A percentile compares a stretch with the other conserved stretches of the same genome.
Evolutionary conservation across 2,797 vertebrate genomes (phyloP).

Genomic region (Tarsius wallacei): DNA sequence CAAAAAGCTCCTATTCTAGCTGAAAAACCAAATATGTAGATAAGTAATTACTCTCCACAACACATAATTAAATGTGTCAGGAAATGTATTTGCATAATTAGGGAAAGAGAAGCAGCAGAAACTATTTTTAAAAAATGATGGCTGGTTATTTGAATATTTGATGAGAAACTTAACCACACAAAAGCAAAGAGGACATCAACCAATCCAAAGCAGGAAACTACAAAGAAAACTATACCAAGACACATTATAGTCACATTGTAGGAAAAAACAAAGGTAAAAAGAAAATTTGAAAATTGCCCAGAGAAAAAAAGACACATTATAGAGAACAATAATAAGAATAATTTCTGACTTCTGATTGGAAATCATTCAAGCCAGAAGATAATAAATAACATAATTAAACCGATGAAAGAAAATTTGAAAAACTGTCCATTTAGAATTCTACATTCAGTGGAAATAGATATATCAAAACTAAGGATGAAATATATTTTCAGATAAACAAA

Average conservation of each 20-base stretch:
- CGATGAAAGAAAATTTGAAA: slow-evolving; percentile 30
- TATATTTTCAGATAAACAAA: slow-evolving; percentile 50
- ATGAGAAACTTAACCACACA: slow-evolving; percentile 43
- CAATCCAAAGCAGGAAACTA: neutral
- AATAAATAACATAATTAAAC: neutral
- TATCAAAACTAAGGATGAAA: slow-evolving; percentile 49
- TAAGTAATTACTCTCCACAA: neutral
- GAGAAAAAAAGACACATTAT: neutral
- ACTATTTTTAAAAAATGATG: slow-evolving; percentile 24
- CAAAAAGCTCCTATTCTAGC: neutral
- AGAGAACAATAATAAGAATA: neutral
- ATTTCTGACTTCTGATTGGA: slow-evolving; percentile 48
- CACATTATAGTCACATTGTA: neutral
- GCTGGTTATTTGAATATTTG: slow-evolving; percentile 31
- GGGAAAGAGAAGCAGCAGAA: neutral
- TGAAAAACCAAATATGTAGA: neutral
- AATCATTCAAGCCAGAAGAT: neutral
- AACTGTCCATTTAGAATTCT: slow-evolving; percentile 20
- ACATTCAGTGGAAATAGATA: neutral
- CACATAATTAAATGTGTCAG: neutral
- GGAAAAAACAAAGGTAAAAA: neutral
- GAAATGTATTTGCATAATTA: neutral
- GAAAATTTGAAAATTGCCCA: slow-evolving; percentile 1
- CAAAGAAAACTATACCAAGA: neutral
- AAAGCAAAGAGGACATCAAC: neutral